phyloP scores from a whole-genome alignment of 2,888 invertebrate genomes.

The Polydesmus complanatus region DNA sequence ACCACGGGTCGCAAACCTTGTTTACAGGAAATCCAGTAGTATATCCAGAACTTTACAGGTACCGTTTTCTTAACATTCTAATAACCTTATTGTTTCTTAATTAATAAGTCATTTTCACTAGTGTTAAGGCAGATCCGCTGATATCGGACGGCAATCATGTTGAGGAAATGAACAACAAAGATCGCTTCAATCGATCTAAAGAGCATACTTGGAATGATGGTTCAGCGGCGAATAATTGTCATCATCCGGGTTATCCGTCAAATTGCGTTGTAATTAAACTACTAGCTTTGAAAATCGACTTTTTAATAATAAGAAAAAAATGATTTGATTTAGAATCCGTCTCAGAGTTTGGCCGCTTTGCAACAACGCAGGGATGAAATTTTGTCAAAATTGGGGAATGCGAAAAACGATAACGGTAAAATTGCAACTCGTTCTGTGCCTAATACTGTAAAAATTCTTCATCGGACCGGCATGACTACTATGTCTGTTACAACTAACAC shows the following conservation, averaged over 20 bases:
- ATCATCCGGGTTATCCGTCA: neutral
- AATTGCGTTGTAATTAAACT: neutral
- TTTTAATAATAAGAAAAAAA: no score
- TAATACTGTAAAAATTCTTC: neutral
- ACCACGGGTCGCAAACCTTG: slow-evolving; percentile 12
- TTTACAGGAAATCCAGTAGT: slow-evolving; percentile 19
- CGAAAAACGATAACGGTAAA: neutral
- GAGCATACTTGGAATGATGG: neutral
- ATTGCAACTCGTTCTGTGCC: neutral
- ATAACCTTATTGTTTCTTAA: no score
- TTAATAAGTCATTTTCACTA: no score
- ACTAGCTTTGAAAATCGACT: neutral
- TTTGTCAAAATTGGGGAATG: slow-evolving; percentile 45
- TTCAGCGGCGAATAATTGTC: neutral
- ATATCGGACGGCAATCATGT: neutral
- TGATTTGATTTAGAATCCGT: neutral
- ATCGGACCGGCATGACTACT: neutral
- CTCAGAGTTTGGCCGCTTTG: slow-evolving; percentile 38
- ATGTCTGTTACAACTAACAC: slow-evolving; percentile 1
- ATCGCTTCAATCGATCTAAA: neutral
- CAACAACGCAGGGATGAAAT: slow-evolving; percentile 48
- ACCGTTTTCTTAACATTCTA: no score
- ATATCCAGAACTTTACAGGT: slow-evolving; percentile 18
- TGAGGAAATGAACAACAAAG: neutral
- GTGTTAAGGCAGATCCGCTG: no score